Percentiles rank a stretch among this genome's conserved stretches.
Conservation (phyloP, 2,797 vertebrate genomes). For the Tokudaia muenninki region DNA sequence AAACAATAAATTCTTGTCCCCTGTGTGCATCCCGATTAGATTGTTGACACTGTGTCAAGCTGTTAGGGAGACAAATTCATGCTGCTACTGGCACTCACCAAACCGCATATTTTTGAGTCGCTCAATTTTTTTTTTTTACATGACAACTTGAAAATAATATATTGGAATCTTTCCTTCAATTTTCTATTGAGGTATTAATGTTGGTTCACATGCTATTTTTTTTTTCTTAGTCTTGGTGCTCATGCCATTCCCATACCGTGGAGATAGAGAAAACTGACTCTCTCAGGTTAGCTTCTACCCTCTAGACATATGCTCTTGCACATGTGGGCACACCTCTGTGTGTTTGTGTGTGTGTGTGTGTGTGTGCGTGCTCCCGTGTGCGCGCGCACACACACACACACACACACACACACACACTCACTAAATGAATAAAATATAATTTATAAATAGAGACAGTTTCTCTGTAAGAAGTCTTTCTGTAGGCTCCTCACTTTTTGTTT, state of each 20-base stretch:
- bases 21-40: constrained; percentile 70
- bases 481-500: neutral
- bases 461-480: neutral
- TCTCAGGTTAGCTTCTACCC: neutral
- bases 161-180: neutral
- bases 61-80: constrained; percentile 71
- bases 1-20: constrained; percentile 79
- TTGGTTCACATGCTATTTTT: neutral
- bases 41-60: constrained; percentile 77
- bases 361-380: too few species aligned
- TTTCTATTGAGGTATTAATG: neutral
- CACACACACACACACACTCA: neutral
- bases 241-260: neutral
- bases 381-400: neutral
- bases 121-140: neutral
- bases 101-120: neutral
- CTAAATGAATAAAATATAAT: neutral
- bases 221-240: neutral
- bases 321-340: fast-evolving
- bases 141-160: constrained; percentile 38
- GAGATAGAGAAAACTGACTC: neutral
- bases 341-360: too few species aligned
- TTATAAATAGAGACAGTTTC: neutral
- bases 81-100: neutral
- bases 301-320: neutral